Evolutionary conservation across 1,140 invertebrate genomes (phyloP).

Genomic region (Ctenoplectra terminalis): DNA sequence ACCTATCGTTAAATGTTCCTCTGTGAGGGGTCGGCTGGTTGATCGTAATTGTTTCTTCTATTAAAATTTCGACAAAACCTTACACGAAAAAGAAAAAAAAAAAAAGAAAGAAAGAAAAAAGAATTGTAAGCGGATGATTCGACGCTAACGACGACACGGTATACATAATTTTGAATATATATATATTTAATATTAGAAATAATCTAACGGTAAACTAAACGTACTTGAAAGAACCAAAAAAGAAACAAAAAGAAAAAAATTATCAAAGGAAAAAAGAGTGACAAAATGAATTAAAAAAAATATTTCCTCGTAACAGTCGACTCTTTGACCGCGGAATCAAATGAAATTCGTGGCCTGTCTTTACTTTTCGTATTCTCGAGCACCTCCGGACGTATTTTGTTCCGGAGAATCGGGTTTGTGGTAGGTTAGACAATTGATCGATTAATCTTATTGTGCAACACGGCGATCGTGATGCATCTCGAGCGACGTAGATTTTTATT

Average conservation of each 20-base stretch:
- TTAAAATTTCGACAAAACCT: no score
- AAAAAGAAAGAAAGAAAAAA: background rate
- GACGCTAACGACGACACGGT: no score
- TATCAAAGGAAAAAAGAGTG: no score
- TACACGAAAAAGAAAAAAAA: background rate
- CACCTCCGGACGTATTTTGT: background rate
- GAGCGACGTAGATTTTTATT: constrained; percentile 17
- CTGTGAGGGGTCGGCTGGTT: constrained; percentile 3
- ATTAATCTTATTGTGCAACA: background rate
- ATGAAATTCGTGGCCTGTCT: constrained; percentile 53
- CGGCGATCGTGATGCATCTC: background rate
- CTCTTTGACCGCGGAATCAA: background rate
- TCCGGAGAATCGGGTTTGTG: background rate
- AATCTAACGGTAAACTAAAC: no score
- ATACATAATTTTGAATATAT: no score
- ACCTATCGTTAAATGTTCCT: constrained; percentile 17
- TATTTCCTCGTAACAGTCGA: background rate
- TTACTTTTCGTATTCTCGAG: background rate
- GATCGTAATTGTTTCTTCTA: background rate
- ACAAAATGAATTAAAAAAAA: background rate
- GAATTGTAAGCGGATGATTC: no score
- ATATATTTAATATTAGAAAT: no score
- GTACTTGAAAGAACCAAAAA: no score
- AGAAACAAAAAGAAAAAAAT: no score
- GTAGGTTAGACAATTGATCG: background rate